phyloP scores from a whole-genome alignment of 2,113 vertebrate genomes.

The Parus major region DNA sequence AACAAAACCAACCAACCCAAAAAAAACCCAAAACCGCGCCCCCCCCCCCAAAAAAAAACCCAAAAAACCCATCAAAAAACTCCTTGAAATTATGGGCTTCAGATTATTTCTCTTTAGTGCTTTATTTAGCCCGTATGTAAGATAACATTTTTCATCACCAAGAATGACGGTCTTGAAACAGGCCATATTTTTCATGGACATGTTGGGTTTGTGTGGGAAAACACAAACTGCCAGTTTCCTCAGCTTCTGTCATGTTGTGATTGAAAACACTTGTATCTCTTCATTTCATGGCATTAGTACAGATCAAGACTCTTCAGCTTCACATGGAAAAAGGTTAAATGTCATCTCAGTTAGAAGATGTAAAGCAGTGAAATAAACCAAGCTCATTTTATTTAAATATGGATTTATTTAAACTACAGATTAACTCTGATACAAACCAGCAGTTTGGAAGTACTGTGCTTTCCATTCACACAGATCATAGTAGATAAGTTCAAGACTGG shows the following conservation, averaged over 20 bases:
- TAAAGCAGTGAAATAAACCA: not conserved
- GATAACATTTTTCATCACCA: not conserved
- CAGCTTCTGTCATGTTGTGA: slow-evolving; percentile 31
- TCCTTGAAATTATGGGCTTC: not conserved
- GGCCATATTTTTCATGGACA: not conserved
- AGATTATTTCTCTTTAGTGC: not conserved
- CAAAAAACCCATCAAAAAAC: not conserved
- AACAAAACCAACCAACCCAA: not conserved
- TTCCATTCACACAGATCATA: not conserved
- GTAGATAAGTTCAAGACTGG: not conserved
- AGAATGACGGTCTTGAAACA: not conserved
- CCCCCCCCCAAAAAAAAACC: too few relatives aligned
- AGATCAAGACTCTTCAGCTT: not conserved
- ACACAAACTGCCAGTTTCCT: not conserved
- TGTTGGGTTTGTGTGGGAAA: slow-evolving; percentile 4
- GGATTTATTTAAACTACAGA: slow-evolving; percentile 14
- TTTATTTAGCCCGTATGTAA: not conserved
- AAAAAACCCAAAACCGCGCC: too few relatives aligned
- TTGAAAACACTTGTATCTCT: slow-evolving; percentile 39
- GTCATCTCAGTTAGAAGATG: not conserved
- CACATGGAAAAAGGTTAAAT: slow-evolving; percentile 8
- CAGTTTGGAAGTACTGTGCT: slow-evolving; percentile 4
- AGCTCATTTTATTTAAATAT: slow-evolving; percentile 4
- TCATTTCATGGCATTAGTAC: not conserved
- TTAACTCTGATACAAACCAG: slow-evolving; percentile 12